Base-by-base conservation (phyloP, 1,140 invertebrate genomes). In the Bursaphelenchus mucronatus region DNA sequence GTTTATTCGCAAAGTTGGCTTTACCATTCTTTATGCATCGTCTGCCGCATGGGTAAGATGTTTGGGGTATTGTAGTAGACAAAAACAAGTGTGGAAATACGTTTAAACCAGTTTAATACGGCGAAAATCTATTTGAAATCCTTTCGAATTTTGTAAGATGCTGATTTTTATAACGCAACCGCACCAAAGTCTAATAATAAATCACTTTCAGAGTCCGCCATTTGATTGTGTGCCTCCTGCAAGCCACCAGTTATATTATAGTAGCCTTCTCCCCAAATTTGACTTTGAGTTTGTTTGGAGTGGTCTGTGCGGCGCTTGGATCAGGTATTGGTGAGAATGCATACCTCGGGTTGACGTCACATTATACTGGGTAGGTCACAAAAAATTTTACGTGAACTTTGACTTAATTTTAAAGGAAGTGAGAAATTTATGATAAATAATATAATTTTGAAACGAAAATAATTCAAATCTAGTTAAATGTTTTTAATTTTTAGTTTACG, bases 21-120 rank as follows among this genome's bases (percentile, higher is more conserved):
- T 63, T 66, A n/a, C 71, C 71, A 5, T 76, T 74, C 40, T 66
- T 74, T 53, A 76, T 76, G 67, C 61, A 76, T 19, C 11, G 71
- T 43, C 61, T 72, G 13, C 71, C 67, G 11, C 64, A 66, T 58
- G 55, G 69, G 67, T 69, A 39, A 46, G 13, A 54, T 30, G 30
- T 30, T 30, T 30, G 30, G 30, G 30, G 30, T n/a, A 30, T 30
- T 30, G 30, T 30, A 30, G 5, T 30, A 30, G 30, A 30, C 30
- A 30, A 30, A 30, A 30, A 30, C 5, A 5, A 30, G 30, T 30
- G 30, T 30, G n/a, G n/a, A n/a, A n/a, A n/a, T n/a, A n/a, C n/a
- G n/a, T n/a, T n/a, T n/a, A n/a, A n/a, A n/a, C n/a, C n/a, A n/a
- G n/a, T n/a, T n/a, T n/a, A n/a, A n/a, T n/a, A n/a, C n/a, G n/a